phyloP scores from a whole-genome alignment of 2,113 vertebrate genomes.

The Dicrurus megarhynchus region DNA sequence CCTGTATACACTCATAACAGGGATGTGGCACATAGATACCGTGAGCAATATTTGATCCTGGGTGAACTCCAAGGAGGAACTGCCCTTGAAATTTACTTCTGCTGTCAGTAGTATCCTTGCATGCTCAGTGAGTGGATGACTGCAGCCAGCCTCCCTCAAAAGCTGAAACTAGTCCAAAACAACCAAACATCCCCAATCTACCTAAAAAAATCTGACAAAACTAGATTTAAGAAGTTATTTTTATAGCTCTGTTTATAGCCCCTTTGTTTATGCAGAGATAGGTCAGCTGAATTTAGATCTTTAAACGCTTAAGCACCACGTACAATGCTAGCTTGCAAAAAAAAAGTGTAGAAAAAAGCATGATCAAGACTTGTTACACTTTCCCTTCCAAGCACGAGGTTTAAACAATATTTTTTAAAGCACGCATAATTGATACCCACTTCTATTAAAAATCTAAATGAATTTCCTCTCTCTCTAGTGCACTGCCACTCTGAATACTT shows the following conservation, averaged over 20 bases:
- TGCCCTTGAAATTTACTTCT: not conserved
- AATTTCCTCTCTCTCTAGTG: constrained; percentile 32
- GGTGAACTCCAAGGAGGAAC: not conserved
- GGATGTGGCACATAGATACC: not conserved
- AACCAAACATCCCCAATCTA: not conserved
- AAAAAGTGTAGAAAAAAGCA: not conserved
- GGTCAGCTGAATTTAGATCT: constrained; percentile 31
- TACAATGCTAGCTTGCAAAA: not conserved
- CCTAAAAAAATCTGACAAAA: not conserved
- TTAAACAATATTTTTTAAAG: not conserved
- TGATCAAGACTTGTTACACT: not conserved
- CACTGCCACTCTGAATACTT: constrained; percentile 6
- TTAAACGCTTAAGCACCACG: not conserved
- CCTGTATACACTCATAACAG: not conserved
- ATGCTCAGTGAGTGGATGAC: not conserved
- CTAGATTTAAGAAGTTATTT: not conserved
- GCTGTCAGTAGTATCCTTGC: not conserved
- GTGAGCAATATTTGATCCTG: not conserved
- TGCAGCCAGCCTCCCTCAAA: not conserved
- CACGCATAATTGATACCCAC: constrained; percentile 21
- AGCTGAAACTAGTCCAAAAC: not conserved
- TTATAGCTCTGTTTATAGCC: not conserved
- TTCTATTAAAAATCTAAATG: constrained; percentile 46
- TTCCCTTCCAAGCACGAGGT: not conserved
- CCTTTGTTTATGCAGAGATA: not conserved